A percentile compares a stretch with the other conserved stretches of the same genome.
Conservation (phyloP, 2,113 vertebrate genomes). For the Poeciliopsis turrubarensis region DNA sequence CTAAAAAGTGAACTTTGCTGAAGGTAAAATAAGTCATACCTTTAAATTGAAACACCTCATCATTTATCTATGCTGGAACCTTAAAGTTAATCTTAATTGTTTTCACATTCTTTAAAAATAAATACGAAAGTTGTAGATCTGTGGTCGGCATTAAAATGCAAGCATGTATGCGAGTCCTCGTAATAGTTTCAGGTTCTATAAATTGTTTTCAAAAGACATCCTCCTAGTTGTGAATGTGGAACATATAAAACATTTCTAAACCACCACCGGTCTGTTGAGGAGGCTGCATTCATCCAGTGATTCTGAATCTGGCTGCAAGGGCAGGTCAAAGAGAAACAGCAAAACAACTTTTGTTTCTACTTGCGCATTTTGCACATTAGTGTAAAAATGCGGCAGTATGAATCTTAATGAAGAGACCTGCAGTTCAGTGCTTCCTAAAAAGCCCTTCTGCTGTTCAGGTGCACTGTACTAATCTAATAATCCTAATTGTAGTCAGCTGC, state of each 20-base stretch:
- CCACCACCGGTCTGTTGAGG: conserved; percentile 27
- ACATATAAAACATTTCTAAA: conserved; percentile 18
- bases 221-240: conserved; percentile 47
- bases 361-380: conserved; percentile 42
- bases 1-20: too few relatives aligned
- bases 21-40: too few relatives aligned
- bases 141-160: too few relatives aligned
- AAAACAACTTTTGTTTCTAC: conserved; percentile 17
- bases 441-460: conserved; percentile 63
- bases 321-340: conserved; percentile 48
- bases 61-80: too few relatives aligned
- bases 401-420: conserved; percentile 66
- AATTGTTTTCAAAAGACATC: conserved; percentile 50
- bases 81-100: too few relatives aligned
- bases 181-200: background rate
- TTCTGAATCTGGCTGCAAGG: conserved; percentile 25
- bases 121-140: too few relatives aligned
- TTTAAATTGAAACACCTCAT: too few relatives aligned
- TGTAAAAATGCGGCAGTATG: conserved; percentile 48
- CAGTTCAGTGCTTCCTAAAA: conserved; percentile 59
- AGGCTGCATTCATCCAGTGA: conserved; percentile 8
- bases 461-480: conserved; percentile 60
- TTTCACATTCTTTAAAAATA: too few relatives aligned
- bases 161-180: too few relatives aligned
- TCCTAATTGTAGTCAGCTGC: conserved; percentile 73